Evolutionary conservation across 2,113 vertebrate species (phyloP).

Genomic region (Ancistrus triradiatus): DNA sequence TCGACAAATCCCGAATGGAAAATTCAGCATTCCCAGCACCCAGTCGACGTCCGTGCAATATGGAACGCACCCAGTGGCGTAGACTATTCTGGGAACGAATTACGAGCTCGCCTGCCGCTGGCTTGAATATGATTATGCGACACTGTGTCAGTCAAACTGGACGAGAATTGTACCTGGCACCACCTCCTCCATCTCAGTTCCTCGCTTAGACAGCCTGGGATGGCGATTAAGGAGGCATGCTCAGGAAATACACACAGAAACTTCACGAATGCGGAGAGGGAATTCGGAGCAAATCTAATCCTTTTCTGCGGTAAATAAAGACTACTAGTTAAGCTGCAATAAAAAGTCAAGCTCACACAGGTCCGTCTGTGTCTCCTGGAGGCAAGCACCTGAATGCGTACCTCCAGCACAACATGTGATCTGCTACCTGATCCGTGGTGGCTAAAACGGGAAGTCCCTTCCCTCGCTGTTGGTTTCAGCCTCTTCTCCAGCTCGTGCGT

Average conservation of each 20-base stretch:
- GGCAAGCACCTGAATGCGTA: neutral
- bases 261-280: slow-evolving; percentile 8
- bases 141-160: slow-evolving; percentile 16
- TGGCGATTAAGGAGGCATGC: slow-evolving; percentile 21
- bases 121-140: slow-evolving; percentile 48
- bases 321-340: neutral
- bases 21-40: slow-evolving; percentile 17
- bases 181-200: slow-evolving; percentile 6
- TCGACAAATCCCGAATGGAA: neutral
- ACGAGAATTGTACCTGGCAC: slow-evolving; percentile 1
- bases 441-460: neutral
- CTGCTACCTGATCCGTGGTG: slow-evolving; percentile 2
- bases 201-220: slow-evolving; percentile 30
- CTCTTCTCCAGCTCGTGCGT: neutral
- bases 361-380: slow-evolving; percentile 1
- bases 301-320: neutral
- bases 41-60: slow-evolving; percentile 6
- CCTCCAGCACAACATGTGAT: neutral
- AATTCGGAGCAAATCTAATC: neutral
- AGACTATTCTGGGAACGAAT: slow-evolving; percentile 29
- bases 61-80: slow-evolving; percentile 32
- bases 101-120: slow-evolving; percentile 18
- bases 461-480: too few relatives aligned
- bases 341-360: neutral
- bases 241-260: neutral